A percentile compares a stretch with the other conserved stretches of the same genome.
phyloP scores from a whole-genome alignment of 2,113 vertebrate genomes.

The Cisticola juncidis region DNA sequence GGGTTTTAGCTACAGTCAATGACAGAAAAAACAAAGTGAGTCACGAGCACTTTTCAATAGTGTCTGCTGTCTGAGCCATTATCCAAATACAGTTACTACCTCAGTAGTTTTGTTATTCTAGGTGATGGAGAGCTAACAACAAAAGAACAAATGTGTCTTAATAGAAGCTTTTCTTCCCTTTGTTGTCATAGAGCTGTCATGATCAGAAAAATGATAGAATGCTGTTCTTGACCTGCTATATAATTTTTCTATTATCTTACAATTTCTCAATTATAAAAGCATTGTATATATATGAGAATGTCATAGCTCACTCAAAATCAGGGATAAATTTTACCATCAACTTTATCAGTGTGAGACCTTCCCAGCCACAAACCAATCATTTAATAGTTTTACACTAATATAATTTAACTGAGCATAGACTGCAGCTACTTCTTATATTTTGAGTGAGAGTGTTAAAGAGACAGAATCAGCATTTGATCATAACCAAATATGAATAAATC shows the following conservation, averaged over 20 bases:
- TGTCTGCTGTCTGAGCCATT: neutral
- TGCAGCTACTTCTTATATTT: neutral
- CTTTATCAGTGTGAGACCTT: neutral
- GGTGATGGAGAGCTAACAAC: neutral
- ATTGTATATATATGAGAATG: neutral
- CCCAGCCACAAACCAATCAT: neutral
- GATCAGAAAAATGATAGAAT: neutral
- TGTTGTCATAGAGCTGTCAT: neutral
- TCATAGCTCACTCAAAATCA: neutral
- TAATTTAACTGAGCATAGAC: neutral
- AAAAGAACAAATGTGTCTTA: neutral
- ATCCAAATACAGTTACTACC: neutral
- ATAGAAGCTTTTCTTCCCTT: neutral
- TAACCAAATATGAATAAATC: neutral
- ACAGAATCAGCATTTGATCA: neutral
- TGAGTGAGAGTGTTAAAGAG: neutral
- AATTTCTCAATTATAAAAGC: conserved; percentile 6
- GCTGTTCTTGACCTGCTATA: neutral
- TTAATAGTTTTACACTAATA: neutral
- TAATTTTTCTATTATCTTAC: neutral
- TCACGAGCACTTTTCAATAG: neutral
- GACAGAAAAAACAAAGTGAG: neutral
- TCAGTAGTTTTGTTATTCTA: neutral
- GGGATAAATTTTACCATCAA: neutral
- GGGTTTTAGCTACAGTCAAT: neutral